Evolutionary conservation across 2,888 invertebrate species (phyloP), one percentile per base, ranked within the genome.

Genomic region (Sphinx pinastri): DNA sequence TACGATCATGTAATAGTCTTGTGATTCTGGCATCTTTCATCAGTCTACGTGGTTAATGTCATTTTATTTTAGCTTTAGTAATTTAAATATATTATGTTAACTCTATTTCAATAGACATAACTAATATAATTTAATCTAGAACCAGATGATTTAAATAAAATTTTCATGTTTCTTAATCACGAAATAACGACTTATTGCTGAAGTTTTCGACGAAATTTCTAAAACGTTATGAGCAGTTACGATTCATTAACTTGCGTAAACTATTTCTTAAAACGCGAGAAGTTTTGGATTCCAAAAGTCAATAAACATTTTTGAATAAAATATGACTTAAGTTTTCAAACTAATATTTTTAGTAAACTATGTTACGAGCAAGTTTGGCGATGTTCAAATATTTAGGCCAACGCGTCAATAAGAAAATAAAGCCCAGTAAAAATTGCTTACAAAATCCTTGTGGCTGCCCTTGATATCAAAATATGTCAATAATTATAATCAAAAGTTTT

Each of bases 361-460:
- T 25, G 71, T 66, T 71, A 71, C 68, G 55, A 54, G 54, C 70
- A 71, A 76, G 67, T 72, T 63, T 49, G 49, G 13, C 31, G 4
- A 16, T 19, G 63, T 63, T 63, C 60, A 45, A 47, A 47, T 63
- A 75, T 77, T 68, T 73, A 68, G 68, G 70, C 68, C 47, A 69
- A 58, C 57, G 69, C 70, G 69, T 13, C 47, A 49, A 63, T 19
- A 19, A 11, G 13, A 49, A 55, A 16, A 63, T 63, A 49, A 63
- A 63, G 49, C 49, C 16, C 13, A 19, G 12, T 19, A 63, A 63
- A 60, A 47, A 47, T 60, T 60, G 5, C 13, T 47, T 19, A 49
- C 16, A 47, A 19, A 63, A 49, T 13, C 49, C 19, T n/a, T 19
- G 49, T 49, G 8, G 16, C 54, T 54, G 45, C 11, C 19, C 19